phyloP scores from a whole-genome alignment of 2,888 invertebrate genomes.

The Tetropium fuscum region DNA sequence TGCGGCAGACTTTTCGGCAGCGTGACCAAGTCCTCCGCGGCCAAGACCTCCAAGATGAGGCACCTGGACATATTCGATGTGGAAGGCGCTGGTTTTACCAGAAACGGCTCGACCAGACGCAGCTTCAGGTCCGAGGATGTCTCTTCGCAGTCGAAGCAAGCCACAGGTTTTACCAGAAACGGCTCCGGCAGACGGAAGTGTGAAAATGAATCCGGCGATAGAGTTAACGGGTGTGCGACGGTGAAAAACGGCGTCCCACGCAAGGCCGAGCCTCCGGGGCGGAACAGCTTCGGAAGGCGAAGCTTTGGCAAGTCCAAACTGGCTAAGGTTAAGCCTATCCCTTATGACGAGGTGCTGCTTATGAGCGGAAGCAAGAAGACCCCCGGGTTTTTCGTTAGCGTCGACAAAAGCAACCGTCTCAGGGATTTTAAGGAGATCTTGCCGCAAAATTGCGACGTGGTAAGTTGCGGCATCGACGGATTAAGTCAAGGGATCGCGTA shows the following conservation, averaged over 20 bases:
- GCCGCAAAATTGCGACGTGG: constrained; percentile 7
- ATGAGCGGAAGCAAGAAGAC: constrained; percentile 50
- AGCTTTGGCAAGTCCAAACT: constrained; percentile 67
- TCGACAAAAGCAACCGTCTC: constrained; percentile 51
- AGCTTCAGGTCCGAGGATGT: no score
- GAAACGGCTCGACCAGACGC: background rate
- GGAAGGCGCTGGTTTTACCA: constrained; percentile 29
- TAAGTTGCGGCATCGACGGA: no score
- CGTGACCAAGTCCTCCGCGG: constrained; percentile 71
- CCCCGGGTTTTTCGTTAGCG: constrained; percentile 46
- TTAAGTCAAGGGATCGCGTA: no score
- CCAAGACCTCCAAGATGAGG: constrained; percentile 73
- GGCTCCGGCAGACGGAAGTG: no score
- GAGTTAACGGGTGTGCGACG: constrained; percentile 57
- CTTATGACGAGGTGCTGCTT: constrained; percentile 50
- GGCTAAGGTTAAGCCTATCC: constrained; percentile 45
- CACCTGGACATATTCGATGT: constrained; percentile 68
- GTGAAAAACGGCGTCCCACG: constrained; percentile 18
- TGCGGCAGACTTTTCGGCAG: constrained; percentile 70
- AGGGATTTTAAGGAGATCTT: constrained; percentile 50
- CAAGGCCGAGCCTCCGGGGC: constrained; percentile 38
- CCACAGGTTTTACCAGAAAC: no score
- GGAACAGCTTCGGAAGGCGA: constrained; percentile 70
- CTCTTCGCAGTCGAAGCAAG: no score
- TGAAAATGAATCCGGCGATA: no score